Conservation (phyloP, 2,113 vertebrate genomes). For the Zapornia atra region DNA sequence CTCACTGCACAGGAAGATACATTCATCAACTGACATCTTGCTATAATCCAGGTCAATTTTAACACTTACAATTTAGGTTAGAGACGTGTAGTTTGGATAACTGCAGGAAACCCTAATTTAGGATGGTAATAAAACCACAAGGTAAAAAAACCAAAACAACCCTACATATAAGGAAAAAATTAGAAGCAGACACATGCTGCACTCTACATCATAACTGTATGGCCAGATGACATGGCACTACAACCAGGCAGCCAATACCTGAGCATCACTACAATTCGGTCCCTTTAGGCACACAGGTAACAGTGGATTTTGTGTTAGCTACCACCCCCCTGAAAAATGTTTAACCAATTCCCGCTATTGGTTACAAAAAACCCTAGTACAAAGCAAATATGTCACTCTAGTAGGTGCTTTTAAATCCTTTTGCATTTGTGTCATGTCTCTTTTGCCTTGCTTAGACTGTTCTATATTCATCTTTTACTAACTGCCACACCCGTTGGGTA, state of each 20-base stretch:
- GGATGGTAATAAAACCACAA: not conserved
- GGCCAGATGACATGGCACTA: not conserved
- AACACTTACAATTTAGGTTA: not conserved
- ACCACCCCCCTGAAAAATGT: not conserved
- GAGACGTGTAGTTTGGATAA: not conserved
- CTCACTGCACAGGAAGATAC: not conserved
- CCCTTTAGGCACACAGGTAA: not conserved
- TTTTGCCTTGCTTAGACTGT: not conserved
- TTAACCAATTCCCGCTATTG: not conserved
- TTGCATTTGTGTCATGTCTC: not conserved
- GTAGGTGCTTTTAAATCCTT: not conserved
- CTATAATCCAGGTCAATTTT: constrained; percentile 12
- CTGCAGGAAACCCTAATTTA: not conserved
- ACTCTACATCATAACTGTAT: not conserved
- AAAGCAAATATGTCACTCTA: not conserved
- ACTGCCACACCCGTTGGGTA: not conserved
- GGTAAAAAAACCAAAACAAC: not conserved
- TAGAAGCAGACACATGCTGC: not conserved
- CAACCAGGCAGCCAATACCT: not conserved
- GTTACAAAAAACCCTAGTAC: not conserved
- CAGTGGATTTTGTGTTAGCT: not conserved
- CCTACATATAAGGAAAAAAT: fast-evolving
- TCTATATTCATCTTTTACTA: not conserved
- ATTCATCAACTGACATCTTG: not conserved
- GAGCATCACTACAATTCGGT: not conserved